phyloP scores from a whole-genome alignment of 2,113 vertebrate genomes.

The Pelecanoides urinatrix region DNA sequence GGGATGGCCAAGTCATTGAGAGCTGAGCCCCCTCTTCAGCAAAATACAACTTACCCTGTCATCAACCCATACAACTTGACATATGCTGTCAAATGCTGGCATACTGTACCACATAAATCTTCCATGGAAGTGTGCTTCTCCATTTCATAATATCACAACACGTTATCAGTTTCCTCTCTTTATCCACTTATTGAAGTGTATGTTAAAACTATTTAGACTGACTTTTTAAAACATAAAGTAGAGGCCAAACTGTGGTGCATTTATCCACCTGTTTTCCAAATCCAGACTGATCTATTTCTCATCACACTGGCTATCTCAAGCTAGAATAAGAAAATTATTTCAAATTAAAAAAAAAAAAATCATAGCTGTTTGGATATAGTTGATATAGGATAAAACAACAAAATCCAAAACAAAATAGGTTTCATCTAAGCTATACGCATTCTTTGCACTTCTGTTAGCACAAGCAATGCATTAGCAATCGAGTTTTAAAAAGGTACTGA shows the following conservation, averaged over 20 bases:
- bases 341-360: background rate
- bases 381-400: background rate
- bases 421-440: background rate
- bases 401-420: background rate
- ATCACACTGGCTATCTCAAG: background rate
- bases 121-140: background rate
- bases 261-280: background rate
- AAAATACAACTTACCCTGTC: background rate
- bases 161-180: background rate
- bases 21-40: background rate
- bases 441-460: background rate
- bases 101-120: constrained; percentile 7
- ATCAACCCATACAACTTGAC: background rate
- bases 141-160: background rate
- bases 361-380: background rate
- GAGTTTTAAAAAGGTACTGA: background rate
- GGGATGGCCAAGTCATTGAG: background rate
- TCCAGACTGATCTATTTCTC: background rate
- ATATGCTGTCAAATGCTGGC: background rate
- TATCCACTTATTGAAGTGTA: background rate
- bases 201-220: background rate
- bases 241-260: background rate
- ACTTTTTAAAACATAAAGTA: background rate
- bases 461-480: background rate
- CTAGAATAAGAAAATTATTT: background rate